Conservation (phyloP, 2,797 vertebrate species). For the Salarias fasciatus region DNA sequence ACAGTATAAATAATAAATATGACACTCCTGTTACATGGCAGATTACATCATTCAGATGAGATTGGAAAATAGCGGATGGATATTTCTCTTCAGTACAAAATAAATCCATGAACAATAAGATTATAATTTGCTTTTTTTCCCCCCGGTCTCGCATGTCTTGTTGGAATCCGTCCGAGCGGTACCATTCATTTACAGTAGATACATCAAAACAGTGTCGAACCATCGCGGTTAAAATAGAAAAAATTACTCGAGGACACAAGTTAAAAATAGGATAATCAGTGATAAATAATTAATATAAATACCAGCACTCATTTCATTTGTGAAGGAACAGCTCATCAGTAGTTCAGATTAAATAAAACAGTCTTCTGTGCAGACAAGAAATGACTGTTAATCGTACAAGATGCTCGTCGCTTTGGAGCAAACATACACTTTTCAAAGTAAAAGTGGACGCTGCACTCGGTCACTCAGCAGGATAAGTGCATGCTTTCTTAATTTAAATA, state of each 20-base stretch:
- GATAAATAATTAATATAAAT: conserved; percentile 35
- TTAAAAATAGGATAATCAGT: conserved; percentile 5
- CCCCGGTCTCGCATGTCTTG: conserved; percentile 10
- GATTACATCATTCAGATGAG: conserved; percentile 46
- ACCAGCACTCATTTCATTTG: conserved; percentile 31
- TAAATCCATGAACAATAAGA: conserved; percentile 30
- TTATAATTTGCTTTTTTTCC: conserved; percentile 33
- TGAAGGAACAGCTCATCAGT: conserved; percentile 12
- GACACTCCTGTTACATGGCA: conserved; percentile 52
- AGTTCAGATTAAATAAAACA: background rate
- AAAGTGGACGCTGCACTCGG: no score
- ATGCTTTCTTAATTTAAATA: no score
- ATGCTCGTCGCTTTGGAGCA: no score
- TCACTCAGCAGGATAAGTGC: no score
- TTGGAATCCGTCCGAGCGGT: conserved; percentile 14
- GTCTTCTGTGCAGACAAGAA: no score
- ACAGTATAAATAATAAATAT: conserved; percentile 79
- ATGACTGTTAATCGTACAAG: no score
- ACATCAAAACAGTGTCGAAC: conserved; percentile 31
- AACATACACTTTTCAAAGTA: no score
- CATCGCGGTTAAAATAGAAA: conserved; percentile 8
- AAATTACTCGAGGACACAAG: conserved; percentile 7
- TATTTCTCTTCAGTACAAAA: conserved; percentile 54
- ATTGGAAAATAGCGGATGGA: conserved; percentile 44
- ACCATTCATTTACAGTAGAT: conserved; percentile 42